Percentiles rank a stretch among this genome's conserved stretches.
Conservation (phyloP, 2,113 vertebrate genomes). For the Semnornis frantzii region DNA sequence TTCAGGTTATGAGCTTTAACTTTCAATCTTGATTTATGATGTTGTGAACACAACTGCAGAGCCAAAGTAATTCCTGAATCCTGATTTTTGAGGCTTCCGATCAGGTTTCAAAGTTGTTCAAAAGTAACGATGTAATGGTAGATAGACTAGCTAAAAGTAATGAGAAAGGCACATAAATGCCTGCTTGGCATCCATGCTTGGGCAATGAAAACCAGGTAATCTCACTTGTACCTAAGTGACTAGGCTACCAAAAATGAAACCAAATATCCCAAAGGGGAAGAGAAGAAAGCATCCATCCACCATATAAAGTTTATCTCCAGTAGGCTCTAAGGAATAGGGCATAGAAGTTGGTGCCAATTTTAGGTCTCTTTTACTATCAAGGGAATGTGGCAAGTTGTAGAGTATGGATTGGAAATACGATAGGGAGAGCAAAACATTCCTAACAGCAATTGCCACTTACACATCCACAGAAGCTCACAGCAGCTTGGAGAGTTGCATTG, state of each 20-base stretch:
- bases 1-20: background rate
- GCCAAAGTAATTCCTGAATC: background rate
- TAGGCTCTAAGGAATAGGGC: background rate
- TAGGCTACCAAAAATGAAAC: background rate
- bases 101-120: background rate
- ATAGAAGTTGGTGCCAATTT: background rate
- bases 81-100: background rate
- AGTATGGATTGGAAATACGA: background rate
- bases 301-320: background rate
- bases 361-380: background rate
- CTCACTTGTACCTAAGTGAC: background rate
- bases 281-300: background rate
- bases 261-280: background rate
- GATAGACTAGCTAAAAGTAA: background rate
- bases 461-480: fast-evolving
- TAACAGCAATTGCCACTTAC: background rate
- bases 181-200: background rate
- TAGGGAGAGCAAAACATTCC: background rate
- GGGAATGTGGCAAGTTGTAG: background rate
- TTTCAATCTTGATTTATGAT: background rate
- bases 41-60: background rate
- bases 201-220: background rate
- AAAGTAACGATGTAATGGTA: background rate
- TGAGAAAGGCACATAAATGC: background rate
- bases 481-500: fast-evolving